Evolutionary conservation across 2,113 vertebrate species (phyloP).

Genomic region (Xyrauchen texanus): DNA sequence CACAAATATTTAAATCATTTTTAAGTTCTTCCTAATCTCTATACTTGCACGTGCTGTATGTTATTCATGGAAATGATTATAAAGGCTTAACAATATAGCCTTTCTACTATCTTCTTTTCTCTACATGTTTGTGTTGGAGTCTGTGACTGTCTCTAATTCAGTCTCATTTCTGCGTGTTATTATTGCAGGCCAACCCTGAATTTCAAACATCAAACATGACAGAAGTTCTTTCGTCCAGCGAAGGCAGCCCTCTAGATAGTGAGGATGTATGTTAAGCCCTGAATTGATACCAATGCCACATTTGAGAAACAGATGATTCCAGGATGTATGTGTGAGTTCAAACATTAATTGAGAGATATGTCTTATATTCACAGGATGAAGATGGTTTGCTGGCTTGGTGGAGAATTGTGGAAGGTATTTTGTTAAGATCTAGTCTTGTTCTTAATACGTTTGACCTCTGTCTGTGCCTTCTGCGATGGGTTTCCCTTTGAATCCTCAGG

Average conservation of each 20-base stretch:
- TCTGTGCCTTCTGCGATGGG: not conserved
- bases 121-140: too few species aligned
- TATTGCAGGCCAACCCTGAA: not conserved
- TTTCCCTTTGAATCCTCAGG: constrained; percentile 52
- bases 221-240: constrained; percentile 45
- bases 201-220: constrained; percentile 43
- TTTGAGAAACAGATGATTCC: too few species aligned
- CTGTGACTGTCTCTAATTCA: too few species aligned
- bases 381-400: constrained; percentile 71
- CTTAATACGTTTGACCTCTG: not conserved
- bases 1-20: too few species aligned
- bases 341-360: not conserved
- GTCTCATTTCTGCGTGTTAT: too few species aligned
- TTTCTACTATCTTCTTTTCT: too few species aligned
- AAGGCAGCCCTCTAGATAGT: constrained; percentile 47
- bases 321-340: too few species aligned
- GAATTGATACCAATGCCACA: too few species aligned
- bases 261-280: constrained; percentile 15
- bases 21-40: too few species aligned
- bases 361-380: constrained; percentile 61
- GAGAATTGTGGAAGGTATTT: constrained; percentile 67
- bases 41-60: too few species aligned
- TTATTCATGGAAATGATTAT: too few species aligned
- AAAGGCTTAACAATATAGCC: too few species aligned
- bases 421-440: not conserved